Percentiles rank a stretch among this genome's conserved stretches.
These are phyloP conservation scores for Notechis scutatus DNA, from an alignment of 2,113 vertebrate species.

Conservation along the genomic window DNA sequence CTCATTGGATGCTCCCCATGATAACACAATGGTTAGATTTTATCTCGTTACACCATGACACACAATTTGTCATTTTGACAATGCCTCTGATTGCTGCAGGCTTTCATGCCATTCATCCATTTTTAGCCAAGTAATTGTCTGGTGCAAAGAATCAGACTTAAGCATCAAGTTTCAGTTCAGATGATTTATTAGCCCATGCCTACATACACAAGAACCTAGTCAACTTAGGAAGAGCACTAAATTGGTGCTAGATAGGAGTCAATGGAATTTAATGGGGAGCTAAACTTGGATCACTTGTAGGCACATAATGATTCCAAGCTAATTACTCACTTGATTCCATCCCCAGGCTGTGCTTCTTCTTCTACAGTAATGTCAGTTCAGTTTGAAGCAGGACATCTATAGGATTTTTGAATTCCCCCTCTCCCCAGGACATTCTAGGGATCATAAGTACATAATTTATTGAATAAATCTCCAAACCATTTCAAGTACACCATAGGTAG, in stretches of 20 bases:
- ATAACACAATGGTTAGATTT: background rate
- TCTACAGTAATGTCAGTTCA: background rate
- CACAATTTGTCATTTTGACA: background rate
- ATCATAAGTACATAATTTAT: background rate
- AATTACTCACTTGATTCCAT: background rate
- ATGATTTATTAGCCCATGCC: background rate
- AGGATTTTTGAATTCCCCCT: background rate
- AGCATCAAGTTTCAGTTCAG: background rate
- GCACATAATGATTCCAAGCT: background rate
- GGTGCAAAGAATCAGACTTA: background rate
- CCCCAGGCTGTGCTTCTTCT: background rate
- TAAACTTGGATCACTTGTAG: background rate
- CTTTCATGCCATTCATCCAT: background rate
- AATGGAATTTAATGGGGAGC: background rate
- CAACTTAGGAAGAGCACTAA: background rate
- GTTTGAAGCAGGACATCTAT: background rate
- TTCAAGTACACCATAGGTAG: background rate
- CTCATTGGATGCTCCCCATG: background rate
- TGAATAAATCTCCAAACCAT: background rate
- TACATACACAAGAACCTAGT: background rate
- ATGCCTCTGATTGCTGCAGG: background rate
- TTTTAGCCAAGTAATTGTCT: background rate
- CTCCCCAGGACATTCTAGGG: background rate
- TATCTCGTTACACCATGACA: background rate
- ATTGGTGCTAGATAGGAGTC: background rate